These are phyloP conservation scores for Daptonema setosum DNA, from an alignment of 2,888 invertebrate species.

Conservation along the genomic window DNA sequence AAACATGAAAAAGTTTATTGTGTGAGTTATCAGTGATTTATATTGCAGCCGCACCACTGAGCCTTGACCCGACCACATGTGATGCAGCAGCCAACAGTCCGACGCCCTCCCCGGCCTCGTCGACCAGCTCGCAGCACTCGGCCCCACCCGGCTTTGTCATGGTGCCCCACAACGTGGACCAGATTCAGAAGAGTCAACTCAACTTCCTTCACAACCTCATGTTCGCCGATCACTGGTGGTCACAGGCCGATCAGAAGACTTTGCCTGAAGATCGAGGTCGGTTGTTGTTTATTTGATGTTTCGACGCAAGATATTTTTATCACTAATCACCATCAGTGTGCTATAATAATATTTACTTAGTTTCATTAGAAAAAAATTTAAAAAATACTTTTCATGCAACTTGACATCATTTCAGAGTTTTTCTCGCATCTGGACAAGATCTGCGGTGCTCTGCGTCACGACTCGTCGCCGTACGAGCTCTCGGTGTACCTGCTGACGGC, in stretches of 20 bases:
- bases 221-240: background rate
- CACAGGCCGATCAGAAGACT: background rate
- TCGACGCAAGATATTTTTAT: background rate
- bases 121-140: background rate
- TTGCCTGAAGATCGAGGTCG: background rate
- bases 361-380: background rate
- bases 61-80: too few species aligned
- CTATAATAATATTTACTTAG: too few species aligned
- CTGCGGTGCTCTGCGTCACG: background rate
- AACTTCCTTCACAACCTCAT: background rate
- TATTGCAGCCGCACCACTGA: too few species aligned
- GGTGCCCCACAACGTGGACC: background rate
- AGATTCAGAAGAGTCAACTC: background rate
- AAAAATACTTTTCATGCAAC: background rate
- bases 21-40: too few species aligned
- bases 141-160: background rate
- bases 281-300: background rate
- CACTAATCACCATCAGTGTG: too few species aligned
- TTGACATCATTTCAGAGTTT: background rate
- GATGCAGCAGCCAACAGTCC: too few species aligned
- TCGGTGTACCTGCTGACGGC: background rate
- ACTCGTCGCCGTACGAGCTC: background rate
- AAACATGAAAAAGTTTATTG: too few species aligned
- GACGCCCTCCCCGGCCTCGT: background rate
- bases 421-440: slow-evolving; percentile 1